Base-by-base conservation (phyloP, 1,140 invertebrate species). In the Manduca sexta region DNA sequence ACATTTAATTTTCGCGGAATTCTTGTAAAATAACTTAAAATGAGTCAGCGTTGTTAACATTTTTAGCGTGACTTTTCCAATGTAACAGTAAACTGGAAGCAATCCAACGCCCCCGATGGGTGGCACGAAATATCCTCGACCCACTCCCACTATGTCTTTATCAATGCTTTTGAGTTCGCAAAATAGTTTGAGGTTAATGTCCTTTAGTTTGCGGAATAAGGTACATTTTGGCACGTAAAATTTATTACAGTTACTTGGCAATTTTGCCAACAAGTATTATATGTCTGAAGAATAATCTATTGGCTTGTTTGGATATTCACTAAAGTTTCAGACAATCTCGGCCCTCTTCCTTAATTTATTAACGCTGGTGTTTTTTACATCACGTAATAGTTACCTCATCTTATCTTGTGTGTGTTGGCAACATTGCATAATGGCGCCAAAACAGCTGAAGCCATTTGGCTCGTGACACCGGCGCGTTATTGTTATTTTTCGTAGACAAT, bases 81-180 rank as follows among this genome's bases (percentile, higher is more conserved):
- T 45, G 45, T 45, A 30, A 43, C 44, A 45, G 33, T 40, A 42
- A 51, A n/a, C 48, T 64, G 60, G 56, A 56, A 39, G 40, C 17
- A 43, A 43, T 60, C 60, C 56, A 60, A 64, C 31, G 35, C 45
- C 33, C 38, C 34, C 18, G 11, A 8, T 29, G 14, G 49, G 49
- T 33, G 13, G 42, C 30, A 37, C 35, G 40, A 48, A 35, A 44
- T 56, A 58, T 52, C 50, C 41, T 55, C 57, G 48, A 55, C 52
- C 49, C 46, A 59, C 39, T 54, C 30, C 29, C 2, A 13, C n/a
- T 35, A 8, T 56, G 29, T 50, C 50, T 58, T 50, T 58, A 57
- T 48, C 41, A 53, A 41, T 49, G 29, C 29, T 21, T 5, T 38
- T 47, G 14, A 29, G 21, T 34, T 43, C 31, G 48, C 31, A 33